phyloP scores from a whole-genome alignment of 2,888 invertebrate genomes.

The Allolobophora icterica region DNA sequence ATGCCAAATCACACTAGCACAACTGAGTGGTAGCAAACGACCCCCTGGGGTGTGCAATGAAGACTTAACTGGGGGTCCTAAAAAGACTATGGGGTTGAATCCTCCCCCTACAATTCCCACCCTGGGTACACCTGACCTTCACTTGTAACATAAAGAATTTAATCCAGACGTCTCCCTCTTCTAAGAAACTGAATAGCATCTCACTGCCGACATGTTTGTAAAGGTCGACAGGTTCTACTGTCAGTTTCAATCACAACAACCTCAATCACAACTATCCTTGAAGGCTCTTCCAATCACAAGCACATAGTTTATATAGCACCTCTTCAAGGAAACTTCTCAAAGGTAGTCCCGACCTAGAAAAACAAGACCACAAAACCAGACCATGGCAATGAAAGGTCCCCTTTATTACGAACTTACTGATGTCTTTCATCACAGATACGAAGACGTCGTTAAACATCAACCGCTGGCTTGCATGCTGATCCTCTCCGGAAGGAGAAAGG shows the following conservation, averaged over 20 bases:
- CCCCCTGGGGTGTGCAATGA: no score
- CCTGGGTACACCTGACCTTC: neutral
- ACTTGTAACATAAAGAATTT: neutral
- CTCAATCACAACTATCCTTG: neutral
- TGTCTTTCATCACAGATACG: neutral
- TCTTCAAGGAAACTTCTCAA: neutral
- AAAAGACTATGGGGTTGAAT: no score
- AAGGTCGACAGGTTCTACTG: neutral
- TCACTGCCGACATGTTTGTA: neutral
- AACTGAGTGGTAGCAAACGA: no score
- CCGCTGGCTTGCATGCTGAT: neutral
- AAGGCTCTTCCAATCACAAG: neutral
- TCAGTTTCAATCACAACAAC: neutral
- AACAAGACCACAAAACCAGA: neutral
- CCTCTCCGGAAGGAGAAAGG: neutral
- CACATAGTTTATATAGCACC: neutral
- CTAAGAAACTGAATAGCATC: no score
- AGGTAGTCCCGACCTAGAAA: neutral
- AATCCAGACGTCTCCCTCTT: neutral
- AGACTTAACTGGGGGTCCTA: no score
- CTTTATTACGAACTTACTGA: neutral
- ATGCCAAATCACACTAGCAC: no score
- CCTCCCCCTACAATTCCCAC: no score
- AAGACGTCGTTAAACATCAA: neutral
- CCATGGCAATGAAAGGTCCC: neutral